Evolutionary conservation across 2,888 invertebrate species (phyloP).

Genomic region (Cheilosia vernalis): DNA sequence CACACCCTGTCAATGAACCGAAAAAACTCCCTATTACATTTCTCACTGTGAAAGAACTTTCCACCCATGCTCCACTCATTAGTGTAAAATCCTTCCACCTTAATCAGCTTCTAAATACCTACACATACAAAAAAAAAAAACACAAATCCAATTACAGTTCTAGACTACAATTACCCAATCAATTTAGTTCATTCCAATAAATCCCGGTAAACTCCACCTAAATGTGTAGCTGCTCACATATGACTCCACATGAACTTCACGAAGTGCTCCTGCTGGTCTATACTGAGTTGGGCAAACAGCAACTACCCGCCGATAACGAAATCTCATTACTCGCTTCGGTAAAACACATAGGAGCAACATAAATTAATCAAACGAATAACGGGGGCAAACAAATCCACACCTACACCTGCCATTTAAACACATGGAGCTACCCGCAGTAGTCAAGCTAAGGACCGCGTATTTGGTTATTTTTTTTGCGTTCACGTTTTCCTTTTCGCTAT

Average conservation of each 20-base stretch:
- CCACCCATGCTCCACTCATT: conserved; percentile 16
- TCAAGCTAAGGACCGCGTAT: conserved; percentile 28
- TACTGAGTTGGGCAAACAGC: background rate
- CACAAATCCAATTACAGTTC: conserved; percentile 53
- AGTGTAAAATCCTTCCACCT: conserved; percentile 40
- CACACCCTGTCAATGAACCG: conserved; percentile 15
- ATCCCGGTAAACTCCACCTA: conserved; percentile 7
- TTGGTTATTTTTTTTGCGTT: background rate
- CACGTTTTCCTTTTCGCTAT: conserved; percentile 44
- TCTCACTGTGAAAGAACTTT: background rate
- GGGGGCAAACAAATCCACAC: conserved; percentile 21
- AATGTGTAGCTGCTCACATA: conserved; percentile 5
- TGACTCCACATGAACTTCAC: background rate
- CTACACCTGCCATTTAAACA: background rate
- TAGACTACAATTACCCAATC: conserved; percentile 50
- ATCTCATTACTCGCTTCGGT: conserved; percentile 46
- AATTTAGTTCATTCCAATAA: conserved; percentile 30
- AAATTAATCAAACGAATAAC: conserved; percentile 61
- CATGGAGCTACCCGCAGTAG: background rate
- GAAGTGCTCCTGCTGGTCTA: background rate
- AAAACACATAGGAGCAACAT: conserved; percentile 51
- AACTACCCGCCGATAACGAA: conserved; percentile 18
- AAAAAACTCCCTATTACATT: conserved; percentile 19
- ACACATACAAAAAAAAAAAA: conserved; percentile 2
- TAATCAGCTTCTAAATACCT: conserved; percentile 10